Evolutionary conservation across 2,888 invertebrate genomes (phyloP).

Genomic region (Baccha elongata): DNA sequence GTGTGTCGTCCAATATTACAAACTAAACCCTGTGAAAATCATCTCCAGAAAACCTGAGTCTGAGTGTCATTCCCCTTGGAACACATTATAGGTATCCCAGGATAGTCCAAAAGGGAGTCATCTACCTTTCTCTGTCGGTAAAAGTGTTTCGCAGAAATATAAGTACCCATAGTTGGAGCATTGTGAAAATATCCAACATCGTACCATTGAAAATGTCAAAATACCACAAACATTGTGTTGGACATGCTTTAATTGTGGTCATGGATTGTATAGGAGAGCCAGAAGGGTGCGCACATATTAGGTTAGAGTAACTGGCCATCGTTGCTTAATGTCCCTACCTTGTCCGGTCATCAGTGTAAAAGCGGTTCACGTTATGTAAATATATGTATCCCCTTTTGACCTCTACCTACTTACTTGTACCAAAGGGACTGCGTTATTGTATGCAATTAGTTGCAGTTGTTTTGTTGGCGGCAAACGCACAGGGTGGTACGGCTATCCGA

Average conservation of each 20-base stretch:
- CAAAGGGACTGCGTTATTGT: slow-evolving; percentile 23
- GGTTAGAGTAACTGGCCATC: background rate
- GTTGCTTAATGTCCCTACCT: slow-evolving; percentile 26
- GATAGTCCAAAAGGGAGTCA: background rate
- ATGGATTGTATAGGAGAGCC: slow-evolving; percentile 47
- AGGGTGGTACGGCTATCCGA: too few relatives aligned
- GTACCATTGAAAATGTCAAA: slow-evolving; percentile 70
- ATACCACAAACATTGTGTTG: slow-evolving; percentile 73
- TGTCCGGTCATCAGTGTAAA: slow-evolving; percentile 49
- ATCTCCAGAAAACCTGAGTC: slow-evolving; percentile 3
- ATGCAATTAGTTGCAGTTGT: slow-evolving; percentile 71
- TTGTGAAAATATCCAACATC: slow-evolving; percentile 52
- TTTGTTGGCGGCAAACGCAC: slow-evolving; percentile 32
- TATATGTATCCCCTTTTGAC: slow-evolving; percentile 60
- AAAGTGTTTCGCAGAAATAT: slow-evolving; percentile 59
- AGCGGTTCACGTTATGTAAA: slow-evolving; percentile 66
- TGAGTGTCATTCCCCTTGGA: background rate
- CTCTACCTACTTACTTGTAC: slow-evolving; percentile 2
- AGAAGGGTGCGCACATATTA: background rate
- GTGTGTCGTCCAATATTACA: background rate
- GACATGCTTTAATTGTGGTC: slow-evolving; percentile 73
- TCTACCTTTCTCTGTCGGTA: background rate
- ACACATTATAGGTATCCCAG: background rate
- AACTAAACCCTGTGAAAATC: background rate
- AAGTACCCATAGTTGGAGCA: slow-evolving; percentile 55